A percentile compares a stretch with the other conserved stretches of the same genome.
phyloP scores from a whole-genome alignment of 2,888 invertebrate genomes.

The Cartodere bifasciata region DNA sequence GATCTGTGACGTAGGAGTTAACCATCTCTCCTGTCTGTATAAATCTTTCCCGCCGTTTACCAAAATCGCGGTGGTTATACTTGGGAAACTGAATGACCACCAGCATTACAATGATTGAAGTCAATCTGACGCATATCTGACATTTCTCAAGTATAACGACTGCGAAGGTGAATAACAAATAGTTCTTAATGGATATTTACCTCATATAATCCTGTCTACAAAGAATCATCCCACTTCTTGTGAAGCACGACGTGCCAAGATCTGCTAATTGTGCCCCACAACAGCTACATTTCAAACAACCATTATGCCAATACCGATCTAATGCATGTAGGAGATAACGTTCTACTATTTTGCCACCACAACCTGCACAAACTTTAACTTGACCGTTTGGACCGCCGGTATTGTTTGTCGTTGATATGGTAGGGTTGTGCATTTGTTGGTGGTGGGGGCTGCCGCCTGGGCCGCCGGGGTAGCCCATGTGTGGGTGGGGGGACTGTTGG shows the following conservation, averaged over 20 bases:
- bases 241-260: conserved; percentile 83
- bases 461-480: conserved; percentile 38
- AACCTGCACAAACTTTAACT: conserved; percentile 78
- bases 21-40: too few species aligned
- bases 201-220: conserved; percentile 92
- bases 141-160: too few species aligned
- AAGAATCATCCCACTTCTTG: conserved; percentile 86
- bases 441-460: conserved; percentile 35
- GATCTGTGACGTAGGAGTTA: too few species aligned
- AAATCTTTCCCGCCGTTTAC: too few species aligned
- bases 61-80: too few species aligned
- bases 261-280: conserved; percentile 84
- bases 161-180: too few species aligned
- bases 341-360: conserved; percentile 85
- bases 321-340: conserved; percentile 83
- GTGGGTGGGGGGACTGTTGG: conserved; percentile 26
- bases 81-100: too few species aligned
- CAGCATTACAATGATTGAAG: too few species aligned
- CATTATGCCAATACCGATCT: conserved; percentile 93
- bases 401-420: conserved; percentile 44
- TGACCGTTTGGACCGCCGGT: conserved; percentile 40
- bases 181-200: conserved; percentile 47
- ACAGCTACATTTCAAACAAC: conserved; percentile 86
- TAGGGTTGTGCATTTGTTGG: conserved; percentile 42
- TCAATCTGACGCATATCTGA: too few species aligned